Base-by-base conservation (phyloP, 2,797 vertebrate species). In the Crocodylus rhombifer region DNA sequence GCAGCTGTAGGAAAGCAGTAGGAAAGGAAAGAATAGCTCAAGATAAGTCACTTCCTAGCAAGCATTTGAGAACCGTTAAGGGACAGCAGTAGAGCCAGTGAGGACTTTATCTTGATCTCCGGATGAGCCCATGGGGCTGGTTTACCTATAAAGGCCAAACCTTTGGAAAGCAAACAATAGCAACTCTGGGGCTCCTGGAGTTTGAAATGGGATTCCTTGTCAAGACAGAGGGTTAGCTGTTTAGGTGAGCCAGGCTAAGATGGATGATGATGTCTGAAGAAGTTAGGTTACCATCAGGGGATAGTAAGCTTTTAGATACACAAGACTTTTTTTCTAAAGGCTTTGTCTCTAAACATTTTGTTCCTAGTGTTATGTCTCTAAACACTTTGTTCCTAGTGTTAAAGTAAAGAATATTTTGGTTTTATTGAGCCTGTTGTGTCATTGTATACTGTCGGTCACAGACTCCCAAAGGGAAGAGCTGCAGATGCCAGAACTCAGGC, bases 91-190 rank as follows among this genome's bases (percentile, higher is more conserved):
- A 83, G 62, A 96, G 71, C 94, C 86, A 87, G 86, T 92, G 86
- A 90, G 89, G 91, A 92, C 87, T 94, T 87, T 82, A 92, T 61
- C 71, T 89, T 96, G 92, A 94, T 94, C 91, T 96, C 83, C 75
- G 80, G 87, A 89, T 93, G 80, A 95, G 95, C 96, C 96, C 95
- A 96, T 93, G 88, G 91, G 57, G 67, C 69, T 51, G 89, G 84
- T 73, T 97, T 97, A 95, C 96, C 95, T 93, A n/a, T 92, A 82
- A 89, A 95, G 82, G 86, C 14, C 89, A 92, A 96, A 61, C 75
- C 77, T 87, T 87, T 56, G 42, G 87, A 94, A 84, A 23, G 62
- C 87, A 93, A 96, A 94, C 74, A 95, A 77, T 77, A 87, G 75
- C 36, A 23, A 57, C 60, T 80, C 94, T 81, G 90, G 91, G 93